Evolutionary conservation across 2,113 vertebrate genomes (phyloP), one percentile per base, ranked within the genome.

Genomic region (Macaca nemestrina): DNA sequence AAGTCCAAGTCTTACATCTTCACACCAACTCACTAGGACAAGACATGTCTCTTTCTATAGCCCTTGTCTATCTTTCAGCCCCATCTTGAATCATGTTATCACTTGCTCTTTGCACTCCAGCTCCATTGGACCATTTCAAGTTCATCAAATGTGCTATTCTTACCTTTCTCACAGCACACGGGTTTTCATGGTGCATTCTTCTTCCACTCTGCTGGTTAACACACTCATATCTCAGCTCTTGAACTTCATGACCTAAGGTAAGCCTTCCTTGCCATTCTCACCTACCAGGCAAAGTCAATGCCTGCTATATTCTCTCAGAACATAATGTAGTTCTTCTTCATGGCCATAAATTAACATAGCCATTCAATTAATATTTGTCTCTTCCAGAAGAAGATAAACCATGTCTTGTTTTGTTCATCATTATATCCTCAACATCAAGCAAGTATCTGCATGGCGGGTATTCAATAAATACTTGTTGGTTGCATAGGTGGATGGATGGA

Each of bases 401-500:
- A 84, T 48, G 61, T 50, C 61, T 93, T 43, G 50, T 93, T 92
- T 68, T 82, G 59, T 91, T 82, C 20, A 72, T 81, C 64, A 84
- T 0, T 86, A 43, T 93, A 85, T 55, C 25, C 4, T 88, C 57
- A 82, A 52, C 48, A 72, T 83, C 73, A 68, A 70, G 72, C 73
- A 81, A 94, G 27, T 32, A 11, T 89, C 82, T 93, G 32, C 25
- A 83, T 6, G 88, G 86, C 80, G 68, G 35, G 38, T 55, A 89
- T 16, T 92, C 32, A 81, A 43, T 90, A 95, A 52, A 40, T 84
- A 92, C 76, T 95, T 86, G 43, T 57, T 96, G 68, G 70, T 43
- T 93, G 43, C 8, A 40, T 88, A 57, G 27, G 30, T 95, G 57
- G 64, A 43, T 93, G 48, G 30, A 78, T 64, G 61, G 27, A 64